phyloP scores from a whole-genome alignment of 2,113 vertebrate species.

The Panurus biarmicus region DNA sequence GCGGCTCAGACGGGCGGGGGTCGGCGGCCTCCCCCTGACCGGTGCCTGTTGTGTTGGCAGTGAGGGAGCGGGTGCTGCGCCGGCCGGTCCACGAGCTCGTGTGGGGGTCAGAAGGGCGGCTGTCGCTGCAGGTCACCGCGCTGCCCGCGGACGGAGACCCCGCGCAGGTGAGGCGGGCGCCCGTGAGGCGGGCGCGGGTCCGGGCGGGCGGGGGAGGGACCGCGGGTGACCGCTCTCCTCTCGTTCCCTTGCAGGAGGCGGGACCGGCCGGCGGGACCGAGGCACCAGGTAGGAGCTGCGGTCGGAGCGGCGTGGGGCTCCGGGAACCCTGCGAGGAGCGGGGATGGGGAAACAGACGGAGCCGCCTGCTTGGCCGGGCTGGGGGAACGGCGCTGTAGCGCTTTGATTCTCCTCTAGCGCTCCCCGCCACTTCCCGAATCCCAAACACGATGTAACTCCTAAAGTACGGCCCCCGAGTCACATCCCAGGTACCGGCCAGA shows the following conservation, averaged over 20 bases:
- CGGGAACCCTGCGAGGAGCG: not conserved
- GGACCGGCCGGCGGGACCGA: not conserved
- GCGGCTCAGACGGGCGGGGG: too few relatives aligned
- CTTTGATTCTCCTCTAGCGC: not conserved
- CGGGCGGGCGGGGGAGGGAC: too few relatives aligned
- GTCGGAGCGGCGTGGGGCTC: not conserved
- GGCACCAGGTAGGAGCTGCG: conserved; percentile 28
- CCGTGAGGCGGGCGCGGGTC: not conserved
- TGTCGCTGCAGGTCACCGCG: conserved; percentile 69
- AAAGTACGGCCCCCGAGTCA: not conserved
- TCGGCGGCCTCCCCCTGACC: not conserved
- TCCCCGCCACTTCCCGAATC: not conserved
- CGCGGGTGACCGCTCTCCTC: not conserved
- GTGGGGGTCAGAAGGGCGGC: not conserved
- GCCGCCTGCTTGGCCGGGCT: not conserved
- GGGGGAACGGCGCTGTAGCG: not conserved
- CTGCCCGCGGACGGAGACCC: not conserved
- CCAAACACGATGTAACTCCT: not conserved
- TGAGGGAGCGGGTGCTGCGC: conserved; percentile 68
- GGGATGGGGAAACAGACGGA: not conserved
- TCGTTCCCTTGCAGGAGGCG: conserved; percentile 41
- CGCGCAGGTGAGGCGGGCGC: not conserved
- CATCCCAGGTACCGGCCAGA: too few relatives aligned
- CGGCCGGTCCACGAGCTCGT: conserved; percentile 70
- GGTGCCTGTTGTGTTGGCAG: conserved; percentile 50